Conservation (phyloP, 2,113 vertebrate species). For the Anoplopoma fimbria region DNA sequence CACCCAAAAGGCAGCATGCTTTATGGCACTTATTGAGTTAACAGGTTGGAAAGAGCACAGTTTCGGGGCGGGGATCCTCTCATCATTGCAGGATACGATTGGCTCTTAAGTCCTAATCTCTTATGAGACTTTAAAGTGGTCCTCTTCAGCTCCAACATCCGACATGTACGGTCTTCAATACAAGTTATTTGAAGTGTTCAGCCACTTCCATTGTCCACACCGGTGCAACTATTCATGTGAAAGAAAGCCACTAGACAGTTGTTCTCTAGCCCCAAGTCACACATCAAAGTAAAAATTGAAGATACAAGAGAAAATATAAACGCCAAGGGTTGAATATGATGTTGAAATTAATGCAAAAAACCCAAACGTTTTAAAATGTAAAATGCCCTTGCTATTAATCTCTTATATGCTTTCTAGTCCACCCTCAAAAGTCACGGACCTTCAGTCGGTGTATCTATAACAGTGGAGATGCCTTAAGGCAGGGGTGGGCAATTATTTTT, state of each 20-base stretch:
- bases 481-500: too few relatives aligned
- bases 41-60: slow-evolving; percentile 34
- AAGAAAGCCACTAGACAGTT: not conserved
- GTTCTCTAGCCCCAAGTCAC: not conserved
- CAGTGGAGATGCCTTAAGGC: not conserved
- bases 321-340: not conserved
- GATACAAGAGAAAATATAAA: not conserved
- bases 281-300: not conserved
- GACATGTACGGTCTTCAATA: not conserved
- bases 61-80: slow-evolving; percentile 35
- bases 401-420: not conserved
- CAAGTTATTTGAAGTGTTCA: not conserved
- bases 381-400: too few relatives aligned
- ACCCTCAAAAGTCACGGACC: not conserved
- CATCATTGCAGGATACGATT: slow-evolving; percentile 48
- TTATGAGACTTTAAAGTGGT: slow-evolving; percentile 23
- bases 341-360: not conserved
- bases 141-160: not conserved
- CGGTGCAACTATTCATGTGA: rapidly evolving
- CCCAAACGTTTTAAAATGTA: not conserved
- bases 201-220: not conserved
- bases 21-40: slow-evolving; percentile 44
- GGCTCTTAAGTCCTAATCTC: slow-evolving; percentile 34
- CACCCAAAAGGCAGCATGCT: slow-evolving; percentile 42
- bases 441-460: not conserved